Evolutionary conservation across 1,140 invertebrate species (phyloP).

Genomic region (Eriocheir sinensis): DNA sequence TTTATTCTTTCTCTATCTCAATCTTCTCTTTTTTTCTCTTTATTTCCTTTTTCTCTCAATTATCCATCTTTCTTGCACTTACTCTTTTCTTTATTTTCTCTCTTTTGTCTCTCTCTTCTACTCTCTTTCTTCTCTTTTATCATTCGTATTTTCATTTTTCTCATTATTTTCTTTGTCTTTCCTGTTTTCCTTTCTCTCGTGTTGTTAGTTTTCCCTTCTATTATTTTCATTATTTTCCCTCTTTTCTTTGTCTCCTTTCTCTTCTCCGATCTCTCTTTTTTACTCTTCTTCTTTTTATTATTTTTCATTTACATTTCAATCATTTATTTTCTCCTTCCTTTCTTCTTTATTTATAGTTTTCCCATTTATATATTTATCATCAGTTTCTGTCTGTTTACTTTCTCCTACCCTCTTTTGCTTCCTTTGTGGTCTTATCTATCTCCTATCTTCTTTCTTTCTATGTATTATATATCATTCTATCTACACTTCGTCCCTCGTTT

Average conservation of each 20-base stretch:
- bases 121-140: background rate
- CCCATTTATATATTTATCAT: no score
- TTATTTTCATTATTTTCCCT: no score
- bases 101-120: background rate
- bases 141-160: no score
- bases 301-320: background rate
- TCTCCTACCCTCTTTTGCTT: no score
- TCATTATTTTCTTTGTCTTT: no score
- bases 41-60: background rate
- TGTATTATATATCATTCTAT: no score
- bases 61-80: background rate
- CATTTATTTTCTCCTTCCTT: background rate
- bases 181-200: no score
- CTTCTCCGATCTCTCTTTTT: no score
- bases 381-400: no score
- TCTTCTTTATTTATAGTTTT: no score
- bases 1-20: constrained; percentile 12
- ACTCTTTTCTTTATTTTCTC: background rate
- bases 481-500: background rate
- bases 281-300: background rate
- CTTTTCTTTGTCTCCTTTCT: no score
- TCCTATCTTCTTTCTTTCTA: background rate
- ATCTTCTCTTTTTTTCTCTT: background rate
- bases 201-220: no score
- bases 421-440: background rate